Percentiles rank a stretch among this genome's conserved stretches.
phyloP scores from a whole-genome alignment of 2,113 vertebrate genomes.

The Cheilinus undulatus region DNA sequence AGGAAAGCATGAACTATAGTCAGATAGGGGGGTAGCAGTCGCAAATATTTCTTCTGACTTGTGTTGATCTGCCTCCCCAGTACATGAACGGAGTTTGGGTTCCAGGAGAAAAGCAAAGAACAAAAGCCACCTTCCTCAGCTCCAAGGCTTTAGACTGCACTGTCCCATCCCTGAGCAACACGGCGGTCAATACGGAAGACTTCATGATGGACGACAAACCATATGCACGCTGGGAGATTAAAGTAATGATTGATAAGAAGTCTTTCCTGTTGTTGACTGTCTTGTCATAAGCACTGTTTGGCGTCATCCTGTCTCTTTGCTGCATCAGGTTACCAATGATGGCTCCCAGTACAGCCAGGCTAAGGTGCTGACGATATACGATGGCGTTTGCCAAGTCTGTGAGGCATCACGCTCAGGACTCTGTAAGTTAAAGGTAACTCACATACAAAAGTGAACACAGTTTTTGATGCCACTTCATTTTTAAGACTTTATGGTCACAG shows the following conservation, averaged over 20 bases:
- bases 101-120: conserved; percentile 78
- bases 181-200: conserved; percentile 71
- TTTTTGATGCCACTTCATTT: too few relatives aligned
- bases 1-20: conserved; percentile 12
- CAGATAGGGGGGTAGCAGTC: background rate
- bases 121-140: conserved; percentile 86
- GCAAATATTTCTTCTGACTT: background rate
- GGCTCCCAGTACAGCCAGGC: conserved; percentile 83
- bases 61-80: conserved; percentile 51
- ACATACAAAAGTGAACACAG: background rate
- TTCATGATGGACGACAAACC: conserved; percentile 83
- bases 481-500: too few relatives aligned
- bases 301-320: background rate
- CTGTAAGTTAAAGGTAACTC: conserved; percentile 91
- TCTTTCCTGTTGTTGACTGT: too few relatives aligned
- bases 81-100: conserved; percentile 78
- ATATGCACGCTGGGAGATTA: conserved; percentile 87
- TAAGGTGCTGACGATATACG: conserved; percentile 84
- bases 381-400: conserved; percentile 85
- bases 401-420: conserved; percentile 76
- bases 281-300: too few relatives aligned
- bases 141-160: conserved; percentile 83
- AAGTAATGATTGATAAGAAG: conserved; percentile 65
- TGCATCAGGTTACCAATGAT: conserved; percentile 84
- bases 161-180: conserved; percentile 79